phyloP scores from a whole-genome alignment of 2,797 vertebrate genomes.

The Hylomyscus alleni region DNA sequence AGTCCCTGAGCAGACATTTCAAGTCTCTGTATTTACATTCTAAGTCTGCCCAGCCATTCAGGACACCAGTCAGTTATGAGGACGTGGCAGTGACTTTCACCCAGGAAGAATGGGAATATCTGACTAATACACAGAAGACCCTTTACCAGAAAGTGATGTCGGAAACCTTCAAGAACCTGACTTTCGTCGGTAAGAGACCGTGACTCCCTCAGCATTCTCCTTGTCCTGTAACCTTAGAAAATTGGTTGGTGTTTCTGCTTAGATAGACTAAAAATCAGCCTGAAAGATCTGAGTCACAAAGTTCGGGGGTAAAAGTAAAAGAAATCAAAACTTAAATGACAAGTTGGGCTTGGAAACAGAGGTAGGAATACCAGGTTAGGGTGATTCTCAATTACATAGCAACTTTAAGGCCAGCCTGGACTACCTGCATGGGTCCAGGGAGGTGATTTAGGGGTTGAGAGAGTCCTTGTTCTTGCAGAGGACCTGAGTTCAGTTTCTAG shows the following conservation, averaged over 20 bases:
- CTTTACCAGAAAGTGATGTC: conserved; percentile 76
- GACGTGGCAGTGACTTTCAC: conserved; percentile 78
- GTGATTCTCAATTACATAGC: neutral
- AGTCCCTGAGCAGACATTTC: neutral
- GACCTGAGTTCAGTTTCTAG: neutral
- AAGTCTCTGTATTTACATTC: neutral
- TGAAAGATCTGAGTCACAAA: conserved; percentile 8
- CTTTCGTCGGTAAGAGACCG: conserved; percentile 73
- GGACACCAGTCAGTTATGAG: conserved; percentile 70
- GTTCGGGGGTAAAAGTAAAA: neutral
- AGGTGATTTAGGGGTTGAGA: neutral
- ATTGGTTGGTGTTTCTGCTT: neutral
- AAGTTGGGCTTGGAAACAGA: neutral
- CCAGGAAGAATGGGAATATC: conserved; percentile 74
- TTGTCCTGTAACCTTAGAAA: neutral
- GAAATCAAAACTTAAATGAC: neutral
- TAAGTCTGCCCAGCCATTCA: conserved; percentile 31
- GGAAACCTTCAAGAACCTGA: conserved; percentile 69
- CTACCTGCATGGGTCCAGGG: neutral
- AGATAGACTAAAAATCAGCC: neutral
- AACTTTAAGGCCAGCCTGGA: neutral
- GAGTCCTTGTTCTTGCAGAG: neutral
- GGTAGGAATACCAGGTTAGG: neutral
- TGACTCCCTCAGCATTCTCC: neutral
- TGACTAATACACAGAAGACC: conserved; percentile 64